Evolutionary conservation across 1,140 invertebrate species (phyloP).

Genomic region (Ectropis grisescens): DNA sequence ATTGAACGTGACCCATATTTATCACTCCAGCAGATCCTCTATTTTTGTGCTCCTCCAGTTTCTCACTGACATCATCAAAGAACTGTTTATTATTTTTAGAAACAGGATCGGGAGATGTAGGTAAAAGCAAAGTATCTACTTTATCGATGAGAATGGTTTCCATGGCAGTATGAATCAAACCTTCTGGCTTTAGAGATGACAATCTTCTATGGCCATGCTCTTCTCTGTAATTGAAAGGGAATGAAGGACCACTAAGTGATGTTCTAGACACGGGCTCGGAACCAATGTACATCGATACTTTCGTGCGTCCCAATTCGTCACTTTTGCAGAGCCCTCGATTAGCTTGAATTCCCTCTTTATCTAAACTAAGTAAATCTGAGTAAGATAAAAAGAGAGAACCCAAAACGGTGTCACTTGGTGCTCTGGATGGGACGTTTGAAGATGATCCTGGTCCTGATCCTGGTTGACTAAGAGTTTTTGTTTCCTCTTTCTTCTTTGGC

Average conservation of each 20-base stretch:
- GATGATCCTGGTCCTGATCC: conserved; percentile 44
- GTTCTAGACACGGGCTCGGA: conserved; percentile 53
- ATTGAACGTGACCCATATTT: no score
- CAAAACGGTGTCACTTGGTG: conserved; percentile 51
- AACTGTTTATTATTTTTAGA: conserved; percentile 32
- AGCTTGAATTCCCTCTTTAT: conserved; percentile 30
- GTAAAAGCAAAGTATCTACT: conserved; percentile 47
- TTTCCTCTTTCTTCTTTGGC: conserved; percentile 43
- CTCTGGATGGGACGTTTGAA: conserved; percentile 42
- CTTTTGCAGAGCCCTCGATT: conserved; percentile 41
- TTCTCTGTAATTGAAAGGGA: conserved; percentile 24
- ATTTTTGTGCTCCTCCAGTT: conserved; percentile 19
- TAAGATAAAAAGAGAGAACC: conserved; percentile 58
- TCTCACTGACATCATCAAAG: conserved; percentile 47
- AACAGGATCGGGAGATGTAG: conserved; percentile 35
- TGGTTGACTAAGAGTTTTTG: conserved; percentile 42
- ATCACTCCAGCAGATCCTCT: no score
- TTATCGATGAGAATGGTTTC: conserved; percentile 68
- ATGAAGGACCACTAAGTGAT: conserved; percentile 45
- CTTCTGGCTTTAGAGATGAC: conserved; percentile 37
- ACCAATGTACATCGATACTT: conserved; percentile 58
- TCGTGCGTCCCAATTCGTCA: conserved; percentile 36
- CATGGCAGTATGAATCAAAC: conserved; percentile 63
- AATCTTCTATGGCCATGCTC: conserved; percentile 33
- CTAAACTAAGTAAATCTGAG: conserved; percentile 45